Base-by-base conservation (phyloP, 2,113 vertebrate species). In the Cygnus buccinator region DNA sequence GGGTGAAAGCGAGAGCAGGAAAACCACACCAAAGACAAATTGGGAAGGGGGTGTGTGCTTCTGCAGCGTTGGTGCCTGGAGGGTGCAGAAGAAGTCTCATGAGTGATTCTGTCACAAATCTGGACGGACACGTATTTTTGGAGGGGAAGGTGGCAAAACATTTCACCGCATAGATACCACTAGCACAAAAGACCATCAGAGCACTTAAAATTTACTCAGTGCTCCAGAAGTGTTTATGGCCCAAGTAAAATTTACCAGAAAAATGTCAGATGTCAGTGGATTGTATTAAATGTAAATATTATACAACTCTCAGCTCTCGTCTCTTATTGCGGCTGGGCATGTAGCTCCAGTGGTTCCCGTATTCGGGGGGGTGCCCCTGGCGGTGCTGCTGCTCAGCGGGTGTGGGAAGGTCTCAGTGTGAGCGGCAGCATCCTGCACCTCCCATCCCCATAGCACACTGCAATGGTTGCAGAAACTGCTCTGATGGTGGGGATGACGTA, bases 271-370 rank as follows among this genome's bases (percentile, higher is more conserved):
- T 96, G 95, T 96, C 95, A 93, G 92, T 72, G 76, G 93, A 92
- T 94, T 84, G 94, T 96, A 97, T 97, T 96, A 97, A 96, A 96
- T 96, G 96, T 96, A 97, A 97, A 96, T 96, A 96, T 96, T 97
- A 84, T 9, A 94, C 80, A 78, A 84, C 58, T 87, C 10, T 0
- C 62, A 93, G 76, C 62, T 37, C 92, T 73, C 3, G 10, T 65
- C 89, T 84, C 89, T 94, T 81, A 94, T 82, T 94, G 94, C 88
- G 76, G 92, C 65, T 74, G 43, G 89, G 72, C 95, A 92, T 48
- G 22, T 50, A 81, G 80, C 57, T 89, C 80, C 78, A 1, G 0
- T 78, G 77, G 80, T 68, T 92, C 83, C 92, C 77, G 65, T 89
- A 77, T 90, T 95, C 93, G 85, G 90, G 92, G 92, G 65, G 85